Percentiles rank a stretch among this genome's conserved stretches.
phyloP scores from a whole-genome alignment of 1,140 invertebrate genomes.

The Agraylea sexmaculata region DNA sequence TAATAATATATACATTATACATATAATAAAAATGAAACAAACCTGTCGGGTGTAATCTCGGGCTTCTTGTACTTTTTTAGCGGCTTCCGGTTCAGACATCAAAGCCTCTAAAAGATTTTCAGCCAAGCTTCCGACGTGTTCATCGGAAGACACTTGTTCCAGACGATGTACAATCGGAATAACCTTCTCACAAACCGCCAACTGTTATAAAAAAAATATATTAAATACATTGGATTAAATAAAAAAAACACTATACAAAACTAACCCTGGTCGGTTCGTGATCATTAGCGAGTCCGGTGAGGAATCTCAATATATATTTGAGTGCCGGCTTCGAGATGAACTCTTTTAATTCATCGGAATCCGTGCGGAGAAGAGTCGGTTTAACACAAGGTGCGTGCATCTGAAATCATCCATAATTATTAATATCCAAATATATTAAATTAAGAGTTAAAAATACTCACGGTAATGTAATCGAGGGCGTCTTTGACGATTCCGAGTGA shows the following conservation, averaged over 20 bases:
- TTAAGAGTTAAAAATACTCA: slow-evolving; percentile 24
- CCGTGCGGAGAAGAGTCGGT: slow-evolving; percentile 69
- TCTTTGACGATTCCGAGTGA: slow-evolving; percentile 75
- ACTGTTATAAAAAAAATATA: slow-evolving; percentile 29
- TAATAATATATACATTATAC: slow-evolving; percentile 1
- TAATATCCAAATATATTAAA: slow-evolving; percentile 30
- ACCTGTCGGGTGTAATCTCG: slow-evolving; percentile 76
- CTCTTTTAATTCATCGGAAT: slow-evolving; percentile 94
- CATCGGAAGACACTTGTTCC: slow-evolving; percentile 95
- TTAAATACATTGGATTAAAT: neutral
- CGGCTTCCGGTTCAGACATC: slow-evolving; percentile 70
- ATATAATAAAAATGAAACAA: neutral
- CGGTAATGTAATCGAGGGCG: slow-evolving; percentile 75
- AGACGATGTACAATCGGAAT: slow-evolving; percentile 89
- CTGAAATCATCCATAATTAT: slow-evolving; percentile 26
- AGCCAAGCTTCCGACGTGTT: slow-evolving; percentile 91
- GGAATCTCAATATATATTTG: slow-evolving; percentile 85
- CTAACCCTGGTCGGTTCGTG: slow-evolving; percentile 79
- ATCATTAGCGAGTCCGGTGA: slow-evolving; percentile 82
- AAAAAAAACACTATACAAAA: neutral
- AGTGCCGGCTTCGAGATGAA: slow-evolving; percentile 88
- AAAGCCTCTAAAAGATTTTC: slow-evolving; percentile 90
- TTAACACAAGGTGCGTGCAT: slow-evolving; percentile 75
- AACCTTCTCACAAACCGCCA: slow-evolving; percentile 71
- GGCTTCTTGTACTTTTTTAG: slow-evolving; percentile 80